Evolutionary conservation across 2,797 vertebrate genomes (phyloP), one percentile per base, ranked within the genome.

Genomic region (Mionectes olivaceus): DNA sequence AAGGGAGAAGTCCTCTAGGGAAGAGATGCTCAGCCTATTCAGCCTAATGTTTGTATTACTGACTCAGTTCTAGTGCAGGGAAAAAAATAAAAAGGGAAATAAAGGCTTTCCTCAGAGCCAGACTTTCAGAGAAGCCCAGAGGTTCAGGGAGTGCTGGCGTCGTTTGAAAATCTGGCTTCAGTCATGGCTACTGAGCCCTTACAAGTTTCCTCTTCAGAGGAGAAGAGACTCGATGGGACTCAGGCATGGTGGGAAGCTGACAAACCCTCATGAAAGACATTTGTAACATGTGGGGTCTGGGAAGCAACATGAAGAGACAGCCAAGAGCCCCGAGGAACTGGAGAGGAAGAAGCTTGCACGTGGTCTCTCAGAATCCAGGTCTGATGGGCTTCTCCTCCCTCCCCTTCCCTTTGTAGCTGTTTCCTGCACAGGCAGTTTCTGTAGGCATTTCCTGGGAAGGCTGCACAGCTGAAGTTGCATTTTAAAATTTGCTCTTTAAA

Each of bases 381-480:
- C 93, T 60, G n/a, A 4, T 59, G 75, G 75, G 63, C 64, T 53
- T 79, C 0, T 1, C 63, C 80, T 87, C 69, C 59, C 81, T 33
- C 60, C 65, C 55, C 59, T 41, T 78, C 81, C 76, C 77, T 93
- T 60, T 76, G 92, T 69, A 32, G 86, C 35, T 14, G 33, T 73
- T 93, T 95, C 94, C 96, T 83, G 85, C 22, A 8, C 78, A 77
- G 89, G 87, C 83, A 60, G 55, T 56, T 64, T 81, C 75, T 53
- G 18, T 16, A 49, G 55, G 32, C 46, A 50, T 61, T 93, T 92
- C 84, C 67, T 71, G 70, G 35, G 86, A 56, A 89, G 71, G 77
- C 5, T 89, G 25, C 76, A 52, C 71, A 83, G 87, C 60, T 69
- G 65, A 83, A 80, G 73, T 4, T 71, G 84, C 33, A 22, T 44